Evolutionary conservation across 2,797 vertebrate species (phyloP), one percentile per base, ranked within the genome.

Genomic region (Distichodus sexfasciatus): DNA sequence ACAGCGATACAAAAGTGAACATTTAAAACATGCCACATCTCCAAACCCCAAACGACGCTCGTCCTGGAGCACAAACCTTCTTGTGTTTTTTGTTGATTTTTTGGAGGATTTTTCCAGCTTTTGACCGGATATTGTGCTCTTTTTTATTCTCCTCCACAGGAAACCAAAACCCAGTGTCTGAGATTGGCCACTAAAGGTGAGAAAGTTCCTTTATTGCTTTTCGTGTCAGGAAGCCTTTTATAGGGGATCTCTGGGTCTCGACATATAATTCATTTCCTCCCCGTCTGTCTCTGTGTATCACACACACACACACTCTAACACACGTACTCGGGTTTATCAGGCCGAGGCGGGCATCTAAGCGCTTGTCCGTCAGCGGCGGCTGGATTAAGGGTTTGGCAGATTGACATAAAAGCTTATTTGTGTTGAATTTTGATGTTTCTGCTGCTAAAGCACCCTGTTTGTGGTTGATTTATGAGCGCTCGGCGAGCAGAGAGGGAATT

Each of bases 151-250:
- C 70, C 71, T 80, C 72, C 72, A 81, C 85, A 99, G 97, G 97
- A 99, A 92, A 97, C 94, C 43, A 99, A 99, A 91, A 99, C 94
- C 1, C 96, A 98, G 76, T 99, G 97, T 91, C 89, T 99, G 79
- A 91, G 94, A 86, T 93, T 99, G 82, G 97, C 97, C 78, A 95
- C 93, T n/a, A 99, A 99, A 98, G 95, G 97, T 99, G 94, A 94
- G 94, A 84, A 61, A 40, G 35, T 47, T n/a, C n/a, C 28, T 36
- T 23, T 66, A 55, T 71, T 67, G 50, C 57, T 57, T 55, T 54
- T 50, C 15, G 40, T 51, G 72, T 54, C 11, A 43, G n/a, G n/a
- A n/a, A n/a, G n/a, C 11, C 10, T 64, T 43, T 35, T 47, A 2
- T 53, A 46, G 48, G 4, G 11, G 26, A 50, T 1, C 14, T 21